A percentile compares a stretch with the other conserved stretches of the same genome.
Evolutionary conservation across 2,888 invertebrate species (phyloP).

Genomic region (Agriopis marginaria): DNA sequence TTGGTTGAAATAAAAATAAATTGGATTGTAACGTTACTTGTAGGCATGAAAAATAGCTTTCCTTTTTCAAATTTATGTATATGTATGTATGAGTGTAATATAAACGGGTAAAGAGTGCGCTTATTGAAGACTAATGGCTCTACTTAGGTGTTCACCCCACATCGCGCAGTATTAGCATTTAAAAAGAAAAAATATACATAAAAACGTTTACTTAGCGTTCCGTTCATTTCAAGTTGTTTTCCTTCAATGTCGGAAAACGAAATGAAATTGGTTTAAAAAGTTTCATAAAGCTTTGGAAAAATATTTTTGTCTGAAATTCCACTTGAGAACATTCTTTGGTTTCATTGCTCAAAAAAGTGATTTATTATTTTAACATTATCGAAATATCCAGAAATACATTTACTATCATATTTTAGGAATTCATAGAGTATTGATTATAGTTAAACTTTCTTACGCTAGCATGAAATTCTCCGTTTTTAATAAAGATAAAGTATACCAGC

Average conservation of each 20-base stretch:
- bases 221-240: slow-evolving; percentile 61
- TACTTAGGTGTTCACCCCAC: slow-evolving; percentile 43
- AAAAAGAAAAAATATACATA: slow-evolving; percentile 64
- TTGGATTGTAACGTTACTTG: not conserved
- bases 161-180: slow-evolving; percentile 61
- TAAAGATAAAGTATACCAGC: no score
- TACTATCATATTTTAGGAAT: no score
- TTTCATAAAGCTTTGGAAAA: slow-evolving; percentile 52
- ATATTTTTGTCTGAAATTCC: slow-evolving; percentile 52
- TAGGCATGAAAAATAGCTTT: not conserved
- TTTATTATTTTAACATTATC: slow-evolving; percentile 13
- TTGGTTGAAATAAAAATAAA: no score
- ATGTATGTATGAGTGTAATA: slow-evolving; percentile 20
- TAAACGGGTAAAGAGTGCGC: slow-evolving; percentile 21
- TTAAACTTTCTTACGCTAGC: no score
- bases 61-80: slow-evolving; percentile 9
- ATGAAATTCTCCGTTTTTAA: no score
- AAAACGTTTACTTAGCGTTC: slow-evolving; percentile 60
- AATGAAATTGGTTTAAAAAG: slow-evolving; percentile 62
- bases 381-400: not conserved
- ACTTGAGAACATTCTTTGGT: slow-evolving; percentile 36
- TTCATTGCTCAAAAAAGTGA: slow-evolving; percentile 13
- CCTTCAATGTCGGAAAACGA: slow-evolving; percentile 54
- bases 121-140: slow-evolving; percentile 36
- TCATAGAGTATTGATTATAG: no score